These are phyloP conservation scores for Nemotelus nigrinus DNA, from an alignment of 2,888 invertebrate species.

Conservation along the genomic window DNA sequence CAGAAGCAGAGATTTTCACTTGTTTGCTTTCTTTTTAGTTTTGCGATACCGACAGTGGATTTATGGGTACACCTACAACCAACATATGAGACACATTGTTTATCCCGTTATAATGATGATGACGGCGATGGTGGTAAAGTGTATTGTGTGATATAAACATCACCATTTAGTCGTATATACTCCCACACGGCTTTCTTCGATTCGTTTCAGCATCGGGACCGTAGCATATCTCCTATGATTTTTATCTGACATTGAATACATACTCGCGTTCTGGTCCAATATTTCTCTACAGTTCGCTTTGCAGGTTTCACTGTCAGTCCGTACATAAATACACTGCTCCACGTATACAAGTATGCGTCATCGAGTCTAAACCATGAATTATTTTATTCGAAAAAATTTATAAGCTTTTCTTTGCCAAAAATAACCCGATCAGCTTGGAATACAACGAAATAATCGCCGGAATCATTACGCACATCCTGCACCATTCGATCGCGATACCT, in stretches of 20 bases:
- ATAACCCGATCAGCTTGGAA: conserved; percentile 10
- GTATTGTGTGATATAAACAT: conserved; percentile 13
- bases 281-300: neutral
- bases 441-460: neutral
- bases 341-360: neutral
- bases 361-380: conserved; percentile 13
- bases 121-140: neutral
- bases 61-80: neutral
- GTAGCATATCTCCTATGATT: conserved; percentile 8
- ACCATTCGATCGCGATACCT: conserved; percentile 8
- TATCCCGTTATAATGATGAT: neutral
- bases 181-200: conserved; percentile 18
- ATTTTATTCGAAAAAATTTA: conserved; percentile 14
- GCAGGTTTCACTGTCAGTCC: neutral
- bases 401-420: conserved; percentile 6
- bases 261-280: neutral
- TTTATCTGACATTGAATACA: conserved; percentile 33
- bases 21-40: neutral
- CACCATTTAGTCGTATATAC: neutral
- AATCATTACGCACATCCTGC: conserved; percentile 41
- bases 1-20: neutral
- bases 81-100: neutral
- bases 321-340: neutral
- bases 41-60: neutral
- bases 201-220: neutral